Evolutionary conservation across 2,888 invertebrate species (phyloP), one percentile per base, ranked within the genome.

Genomic region (Homarus gammarus): DNA sequence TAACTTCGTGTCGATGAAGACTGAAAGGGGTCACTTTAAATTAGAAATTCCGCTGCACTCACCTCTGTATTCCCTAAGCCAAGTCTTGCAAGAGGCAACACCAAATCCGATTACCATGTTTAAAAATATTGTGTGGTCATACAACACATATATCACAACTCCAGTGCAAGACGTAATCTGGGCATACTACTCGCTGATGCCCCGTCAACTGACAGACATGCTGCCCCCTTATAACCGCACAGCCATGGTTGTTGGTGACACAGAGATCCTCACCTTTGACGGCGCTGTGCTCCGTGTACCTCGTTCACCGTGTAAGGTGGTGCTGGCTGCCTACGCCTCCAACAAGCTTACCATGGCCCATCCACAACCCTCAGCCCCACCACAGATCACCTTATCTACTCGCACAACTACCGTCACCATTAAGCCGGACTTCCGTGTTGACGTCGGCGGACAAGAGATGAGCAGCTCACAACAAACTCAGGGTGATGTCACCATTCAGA

Each of bases 211-310:
- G 5, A 49, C 38, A 49, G 36, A 27, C 15, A 2, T 78, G n/a
- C 70, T 84, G 33, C 70, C 78, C 2, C 78, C 88, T 10, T 89
- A 38, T 40, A 83, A 68, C 49, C 40, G 49, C 6, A 70, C 84
- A 22, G 88, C 88, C 36, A 70, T 84, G 51, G 78, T 89, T 27
- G 78, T 89, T 10, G 70, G 38, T 31, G 88, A 79, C 33, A 83
- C 77, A 6, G 78, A 89, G 68, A 78, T 89, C 61, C 38, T 89
- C 18, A 89, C 88, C n/a, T 89, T 89, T 56, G 88, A 89, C 51
- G 88, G 88, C 18, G 51, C 33, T 68, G 56, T 84, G 8, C 78
- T 89, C 12, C 81, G 84, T 27, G 78, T 31, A 6, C 84, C 83
- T 40, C 83, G 70, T 22, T 84, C 84, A 44, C 70, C 49, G 31